These are phyloP conservation scores for Troglohyphantes excavatus DNA, from an alignment of 2,888 invertebrate species.

Conservation along the genomic window DNA sequence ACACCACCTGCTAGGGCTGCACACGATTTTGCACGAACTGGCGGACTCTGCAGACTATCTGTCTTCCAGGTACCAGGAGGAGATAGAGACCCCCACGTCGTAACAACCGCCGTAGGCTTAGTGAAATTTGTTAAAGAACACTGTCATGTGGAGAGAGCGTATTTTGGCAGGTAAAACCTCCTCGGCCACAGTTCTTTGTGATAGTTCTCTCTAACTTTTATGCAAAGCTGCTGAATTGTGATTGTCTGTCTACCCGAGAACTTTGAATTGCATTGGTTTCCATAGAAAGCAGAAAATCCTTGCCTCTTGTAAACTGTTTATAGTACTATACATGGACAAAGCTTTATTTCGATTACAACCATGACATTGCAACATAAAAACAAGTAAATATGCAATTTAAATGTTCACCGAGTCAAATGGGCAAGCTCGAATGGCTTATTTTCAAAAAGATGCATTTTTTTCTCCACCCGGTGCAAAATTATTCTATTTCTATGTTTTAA, in stretches of 20 bases:
- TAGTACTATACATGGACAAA: constrained; percentile 6
- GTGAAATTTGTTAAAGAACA: constrained; percentile 39
- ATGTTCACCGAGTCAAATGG: not conserved
- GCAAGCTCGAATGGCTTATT: not conserved
- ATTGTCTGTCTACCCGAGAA: constrained; percentile 2
- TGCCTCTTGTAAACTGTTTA: not conserved
- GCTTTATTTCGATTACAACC: constrained; percentile 7
- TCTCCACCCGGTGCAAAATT: constrained; percentile 28
- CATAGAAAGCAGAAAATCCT: constrained; percentile 29
- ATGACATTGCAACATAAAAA: not conserved
- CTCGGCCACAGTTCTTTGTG: constrained; percentile 48
- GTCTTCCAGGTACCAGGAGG: constrained; percentile 82
- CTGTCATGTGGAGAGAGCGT: not conserved
- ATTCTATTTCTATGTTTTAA: not conserved
- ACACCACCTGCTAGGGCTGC: constrained; percentile 82
- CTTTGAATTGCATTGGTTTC: constrained; percentile 4
- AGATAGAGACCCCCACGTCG: constrained; percentile 80
- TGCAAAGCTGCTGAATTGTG: constrained; percentile 40
- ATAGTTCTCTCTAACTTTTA: constrained; percentile 9
- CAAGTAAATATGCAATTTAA: constrained; percentile 8
- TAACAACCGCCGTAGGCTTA: constrained; percentile 62
- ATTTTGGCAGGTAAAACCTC: constrained; percentile 36
- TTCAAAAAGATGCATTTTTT: not conserved
- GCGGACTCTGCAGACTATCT: constrained; percentile 82
- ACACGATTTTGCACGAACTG: constrained; percentile 82